phyloP scores from a whole-genome alignment of 2,888 invertebrate genomes.

The Temnothorax rugatulus region DNA sequence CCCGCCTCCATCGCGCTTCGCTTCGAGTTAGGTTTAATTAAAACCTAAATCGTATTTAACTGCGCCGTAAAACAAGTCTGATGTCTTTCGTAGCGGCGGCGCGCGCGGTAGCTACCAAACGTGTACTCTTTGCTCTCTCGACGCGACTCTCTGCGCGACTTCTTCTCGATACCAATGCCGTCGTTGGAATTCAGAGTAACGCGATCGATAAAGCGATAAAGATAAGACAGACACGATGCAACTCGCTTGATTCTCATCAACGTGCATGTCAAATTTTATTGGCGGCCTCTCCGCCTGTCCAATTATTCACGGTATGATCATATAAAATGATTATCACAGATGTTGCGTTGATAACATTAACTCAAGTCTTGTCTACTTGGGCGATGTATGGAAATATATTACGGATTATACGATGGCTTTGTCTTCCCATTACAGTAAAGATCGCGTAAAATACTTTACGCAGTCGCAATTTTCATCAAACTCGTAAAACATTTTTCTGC shows the following conservation, averaged over 20 bases:
- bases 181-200: slow-evolving; percentile 30
- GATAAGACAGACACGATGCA: slow-evolving; percentile 11
- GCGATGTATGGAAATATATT: neutral
- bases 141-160: neutral
- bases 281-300: neutral
- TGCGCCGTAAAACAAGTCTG: slow-evolving; percentile 81
- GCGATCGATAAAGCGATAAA: slow-evolving; percentile 36
- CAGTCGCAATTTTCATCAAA: neutral
- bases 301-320: slow-evolving; percentile 7
- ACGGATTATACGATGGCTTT: neutral
- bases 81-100: slow-evolving; percentile 77
- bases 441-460: neutral
- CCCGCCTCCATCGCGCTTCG: slow-evolving; percentile 71
- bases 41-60: slow-evolving; percentile 83
- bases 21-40: slow-evolving; percentile 81
- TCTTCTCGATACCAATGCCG: slow-evolving; percentile 31
- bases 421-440: neutral
- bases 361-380: neutral
- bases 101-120: slow-evolving; percentile 74
- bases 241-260: neutral
- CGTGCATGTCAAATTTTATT: neutral
- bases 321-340: slow-evolving; percentile 7
- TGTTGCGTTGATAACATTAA: neutral
- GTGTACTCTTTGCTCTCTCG: slow-evolving; percentile 13
- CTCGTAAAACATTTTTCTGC: neutral